A percentile compares a stretch with the other conserved stretches of the same genome.
Conservation (phyloP, 2,888 invertebrate species). For the Spilosoma lubricipeda region DNA sequence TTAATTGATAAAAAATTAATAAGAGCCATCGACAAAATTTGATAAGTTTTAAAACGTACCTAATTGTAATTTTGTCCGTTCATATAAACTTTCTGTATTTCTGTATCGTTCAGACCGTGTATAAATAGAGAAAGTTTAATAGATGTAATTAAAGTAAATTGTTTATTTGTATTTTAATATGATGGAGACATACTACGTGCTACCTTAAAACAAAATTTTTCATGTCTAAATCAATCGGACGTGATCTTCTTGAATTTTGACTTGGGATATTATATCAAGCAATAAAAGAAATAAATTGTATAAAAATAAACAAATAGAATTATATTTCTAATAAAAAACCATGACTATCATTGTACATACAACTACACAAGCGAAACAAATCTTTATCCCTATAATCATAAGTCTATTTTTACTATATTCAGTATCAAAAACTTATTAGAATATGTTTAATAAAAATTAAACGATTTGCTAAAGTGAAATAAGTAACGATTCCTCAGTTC, state of each 20-base stretch:
- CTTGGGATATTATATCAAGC: too few species aligned
- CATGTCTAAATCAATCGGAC: too few species aligned
- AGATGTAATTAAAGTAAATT: too few species aligned
- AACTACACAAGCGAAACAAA: background rate
- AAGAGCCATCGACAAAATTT: too few species aligned
- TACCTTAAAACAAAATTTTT: too few species aligned
- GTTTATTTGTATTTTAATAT: too few species aligned
- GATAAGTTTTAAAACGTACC: too few species aligned
- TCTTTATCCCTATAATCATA: background rate
- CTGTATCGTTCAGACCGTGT: background rate
- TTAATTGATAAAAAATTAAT: too few species aligned
- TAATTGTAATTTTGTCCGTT: too few species aligned
- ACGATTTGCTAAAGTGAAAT: conserved; percentile 33
- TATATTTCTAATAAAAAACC: background rate
- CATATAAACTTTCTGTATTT: background rate
- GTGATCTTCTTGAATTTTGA: too few species aligned
- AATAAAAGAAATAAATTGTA: background rate
- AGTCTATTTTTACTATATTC: background rate
- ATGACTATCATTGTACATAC: background rate
- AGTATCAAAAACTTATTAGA: background rate
- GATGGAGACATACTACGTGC: too few species aligned
- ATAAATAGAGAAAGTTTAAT: too few species aligned
- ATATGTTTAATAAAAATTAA: background rate
- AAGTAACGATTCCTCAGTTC: conserved; percentile 38
- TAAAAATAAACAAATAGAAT: background rate